Evolutionary conservation across 2,113 vertebrate genomes (phyloP).

Genomic region (Pomatostomus ruficeps): DNA sequence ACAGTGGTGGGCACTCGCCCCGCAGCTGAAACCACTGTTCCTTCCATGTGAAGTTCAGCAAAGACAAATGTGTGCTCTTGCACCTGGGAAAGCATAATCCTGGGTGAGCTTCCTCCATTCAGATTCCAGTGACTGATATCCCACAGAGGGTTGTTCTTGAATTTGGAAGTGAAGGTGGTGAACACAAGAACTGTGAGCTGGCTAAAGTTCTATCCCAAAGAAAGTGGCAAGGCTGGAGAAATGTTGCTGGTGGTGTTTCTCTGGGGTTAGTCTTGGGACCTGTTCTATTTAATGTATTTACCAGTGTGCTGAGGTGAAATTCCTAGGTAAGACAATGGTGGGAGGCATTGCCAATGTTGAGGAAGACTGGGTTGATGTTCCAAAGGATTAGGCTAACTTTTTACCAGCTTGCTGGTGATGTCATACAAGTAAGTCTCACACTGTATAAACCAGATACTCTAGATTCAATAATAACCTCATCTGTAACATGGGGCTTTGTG

Average conservation of each 20-base stretch:
- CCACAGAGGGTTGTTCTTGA: neutral
- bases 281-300: neutral
- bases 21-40: neutral
- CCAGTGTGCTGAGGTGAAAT: neutral
- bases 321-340: neutral
- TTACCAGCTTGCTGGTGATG: neutral
- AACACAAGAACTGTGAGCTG: neutral
- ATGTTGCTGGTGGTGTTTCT: neutral
- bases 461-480: neutral
- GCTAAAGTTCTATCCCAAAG: neutral
- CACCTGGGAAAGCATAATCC: neutral
- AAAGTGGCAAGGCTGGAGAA: neutral
- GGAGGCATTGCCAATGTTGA: neutral
- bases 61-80: neutral
- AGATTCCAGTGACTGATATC: neutral
- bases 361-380: neutral
- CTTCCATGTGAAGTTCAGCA: neutral
- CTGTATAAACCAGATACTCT: neutral
- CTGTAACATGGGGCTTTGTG: neutral
- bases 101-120: neutral
- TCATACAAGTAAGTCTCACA: neutral
- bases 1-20: neutral
- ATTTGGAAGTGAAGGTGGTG: neutral
- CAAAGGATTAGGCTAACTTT: neutral
- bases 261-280: neutral